Base-by-base conservation (phyloP, 2,113 vertebrate genomes). In the Bubo blakistoni region DNA sequence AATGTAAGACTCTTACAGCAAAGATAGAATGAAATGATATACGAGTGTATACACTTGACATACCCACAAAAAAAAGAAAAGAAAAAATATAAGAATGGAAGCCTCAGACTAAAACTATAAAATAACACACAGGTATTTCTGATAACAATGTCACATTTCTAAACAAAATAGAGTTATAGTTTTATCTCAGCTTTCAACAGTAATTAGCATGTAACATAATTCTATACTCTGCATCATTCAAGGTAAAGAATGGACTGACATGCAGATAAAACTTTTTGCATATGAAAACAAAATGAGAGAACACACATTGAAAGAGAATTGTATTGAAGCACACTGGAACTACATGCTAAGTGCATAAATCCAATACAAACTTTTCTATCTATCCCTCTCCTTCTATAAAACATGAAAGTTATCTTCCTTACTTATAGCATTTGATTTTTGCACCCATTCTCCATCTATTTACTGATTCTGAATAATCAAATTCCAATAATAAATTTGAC, bases 1-100 rank as follows among this genome's bases (percentile, higher is more conserved):
- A 59, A 51, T 0, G 0, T 21, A 44, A 40, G 20, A 30, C 3
- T 42, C 13, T 0, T 7, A 24, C 19, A 70, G 55, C n/a, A 67
- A 91, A 93, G 55, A 61, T 6, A 15, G 47, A 18, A 54, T n/a
- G 5, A 69, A 69, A 91, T 78, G 11, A 5, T 11, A 47, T 20
- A 52, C 15, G 63, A 83, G 15, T 19, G 22, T 22, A 38, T 13
- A 47, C 10, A 16, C 14, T 63, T 52, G n/a, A 67, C 16, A 46
- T 11, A 19, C 8, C 6, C 40, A 27, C 7, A 4, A 5, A 4
- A n/a, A 13, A 20, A 57, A 70, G 13, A 42, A 38, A 3, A 27
- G 13, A 6, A 7, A 36, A n/a, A 7, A 20, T 2, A 14, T 6
- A 40, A 13, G 3, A 13, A 59, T 12, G 13, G 38, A 81, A 84